These are phyloP conservation scores for Riptortus pedestris DNA, from an alignment of 1,140 invertebrate genomes.

Conservation along the genomic window DNA sequence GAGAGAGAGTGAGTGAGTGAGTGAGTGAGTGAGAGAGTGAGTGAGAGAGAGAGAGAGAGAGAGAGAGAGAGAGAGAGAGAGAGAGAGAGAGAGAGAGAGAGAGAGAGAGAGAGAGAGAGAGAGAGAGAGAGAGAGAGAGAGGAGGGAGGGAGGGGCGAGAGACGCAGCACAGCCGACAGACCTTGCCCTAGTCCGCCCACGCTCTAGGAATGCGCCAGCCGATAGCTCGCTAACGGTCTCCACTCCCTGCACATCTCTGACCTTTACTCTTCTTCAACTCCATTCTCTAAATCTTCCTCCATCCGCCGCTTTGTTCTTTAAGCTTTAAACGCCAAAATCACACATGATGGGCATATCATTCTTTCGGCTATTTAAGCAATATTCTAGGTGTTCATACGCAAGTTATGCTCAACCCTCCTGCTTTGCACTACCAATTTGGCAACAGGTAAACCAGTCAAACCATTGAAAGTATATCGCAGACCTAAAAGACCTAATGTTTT, in stretches of 20 bases:
- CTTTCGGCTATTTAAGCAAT: no score
- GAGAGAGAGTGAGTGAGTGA: not conserved
- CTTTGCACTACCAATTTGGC: no score
- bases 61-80: slow-evolving; percentile 21
- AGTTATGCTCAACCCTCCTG: no score
- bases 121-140: slow-evolving; percentile 21
- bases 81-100: slow-evolving; percentile 23
- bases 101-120: slow-evolving; percentile 21
- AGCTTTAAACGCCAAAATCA: no score
- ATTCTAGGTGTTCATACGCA: no score
- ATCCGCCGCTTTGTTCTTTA: no score
- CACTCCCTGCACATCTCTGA: not conserved
- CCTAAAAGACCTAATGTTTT: no score
- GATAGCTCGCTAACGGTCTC: not conserved
- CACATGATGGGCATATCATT: no score
- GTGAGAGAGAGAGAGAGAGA: slow-evolving; percentile 19
- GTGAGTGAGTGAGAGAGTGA: slow-evolving; percentile 18
- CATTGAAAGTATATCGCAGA: no score
- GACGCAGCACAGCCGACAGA: not conserved
- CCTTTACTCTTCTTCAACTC: no score
- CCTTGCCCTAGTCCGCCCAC: not conserved
- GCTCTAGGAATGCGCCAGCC: not conserved
- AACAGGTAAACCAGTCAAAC: no score
- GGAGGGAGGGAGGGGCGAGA: not conserved
- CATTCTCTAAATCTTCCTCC: no score